These are phyloP conservation scores for Scaptodrosophila latifasciaeformis DNA, from an alignment of 2,888 invertebrate genomes.

Conservation along the genomic window DNA sequence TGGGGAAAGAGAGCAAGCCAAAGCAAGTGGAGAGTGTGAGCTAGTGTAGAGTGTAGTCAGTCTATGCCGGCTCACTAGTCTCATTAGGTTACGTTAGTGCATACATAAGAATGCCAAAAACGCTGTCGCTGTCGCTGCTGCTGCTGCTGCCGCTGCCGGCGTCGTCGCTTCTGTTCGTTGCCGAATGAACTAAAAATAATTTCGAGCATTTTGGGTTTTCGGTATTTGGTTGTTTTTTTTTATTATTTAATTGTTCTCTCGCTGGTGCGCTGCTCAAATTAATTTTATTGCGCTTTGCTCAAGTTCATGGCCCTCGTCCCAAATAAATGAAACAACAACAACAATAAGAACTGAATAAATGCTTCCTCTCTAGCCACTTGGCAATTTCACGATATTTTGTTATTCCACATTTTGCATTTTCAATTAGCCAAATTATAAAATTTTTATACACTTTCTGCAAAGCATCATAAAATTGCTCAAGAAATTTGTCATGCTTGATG, in stretches of 20 bases:
- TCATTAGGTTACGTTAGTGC: too few species aligned
- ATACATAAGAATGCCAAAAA: conserved; percentile 41
- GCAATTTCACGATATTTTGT: conserved; percentile 19
- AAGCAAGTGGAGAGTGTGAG: too few species aligned
- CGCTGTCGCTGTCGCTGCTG: conserved; percentile 16
- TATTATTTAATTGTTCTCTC: conserved; percentile 56
- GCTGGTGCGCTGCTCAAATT: conserved; percentile 47
- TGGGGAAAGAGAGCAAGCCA: too few species aligned
- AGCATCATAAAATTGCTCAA: not conserved
- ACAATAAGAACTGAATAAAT: conserved; percentile 12
- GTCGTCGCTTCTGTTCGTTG: conserved; percentile 31
- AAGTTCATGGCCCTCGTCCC: conserved; percentile 62
- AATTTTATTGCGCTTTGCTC: conserved; percentile 50
- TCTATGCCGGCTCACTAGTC: too few species aligned
- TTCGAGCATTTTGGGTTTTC: not conserved
- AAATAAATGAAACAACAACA: conserved; percentile 14
- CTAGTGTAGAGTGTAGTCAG: too few species aligned
- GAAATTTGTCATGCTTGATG: too few species aligned
- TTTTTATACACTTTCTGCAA: conserved; percentile 17
- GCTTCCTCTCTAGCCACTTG: conserved; percentile 12
- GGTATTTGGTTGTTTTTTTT: conserved; percentile 35
- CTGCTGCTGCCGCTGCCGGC: conserved; percentile 18
- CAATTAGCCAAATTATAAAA: conserved; percentile 51
- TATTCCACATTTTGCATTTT: conserved; percentile 25
- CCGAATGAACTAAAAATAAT: conserved; percentile 4